Percentiles rank a stretch among this genome's conserved stretches.
Evolutionary conservation across 2,888 invertebrate species (phyloP).

Genomic region (Unio delphinus): DNA sequence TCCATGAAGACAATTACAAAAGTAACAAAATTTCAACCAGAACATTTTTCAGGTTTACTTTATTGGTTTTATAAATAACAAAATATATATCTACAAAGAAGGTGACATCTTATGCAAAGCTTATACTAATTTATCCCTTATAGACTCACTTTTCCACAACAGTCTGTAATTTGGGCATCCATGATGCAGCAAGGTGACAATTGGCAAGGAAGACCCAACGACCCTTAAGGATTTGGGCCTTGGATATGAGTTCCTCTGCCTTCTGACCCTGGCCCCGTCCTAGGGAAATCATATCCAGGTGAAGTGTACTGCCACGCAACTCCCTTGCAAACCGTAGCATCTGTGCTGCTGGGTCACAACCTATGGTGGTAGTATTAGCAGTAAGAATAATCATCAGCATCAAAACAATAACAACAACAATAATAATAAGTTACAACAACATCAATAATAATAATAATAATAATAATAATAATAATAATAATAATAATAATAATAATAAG

Average conservation of each 20-base stretch:
- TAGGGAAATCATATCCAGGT: slow-evolving; percentile 71
- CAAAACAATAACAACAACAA: too few species aligned
- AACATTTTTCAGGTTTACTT: too few species aligned
- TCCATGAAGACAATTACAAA: too few species aligned
- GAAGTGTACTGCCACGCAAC: slow-evolving; percentile 65
- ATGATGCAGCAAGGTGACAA: slow-evolving; percentile 70
- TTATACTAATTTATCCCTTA: not conserved
- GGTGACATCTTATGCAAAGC: too few species aligned
- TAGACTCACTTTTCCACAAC: slow-evolving; percentile 67
- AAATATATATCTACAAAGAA: too few species aligned
- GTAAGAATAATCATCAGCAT: not conserved
- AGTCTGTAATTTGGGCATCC: slow-evolving; percentile 69
- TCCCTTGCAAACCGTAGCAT: slow-evolving; percentile 69
- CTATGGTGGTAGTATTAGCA: slow-evolving; percentile 34
- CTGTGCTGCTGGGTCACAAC: slow-evolving; percentile 68
- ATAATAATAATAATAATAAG: too few species aligned
- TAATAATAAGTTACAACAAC: too few species aligned
- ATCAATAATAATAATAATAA: too few species aligned
- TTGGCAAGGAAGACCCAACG: slow-evolving; percentile 72
- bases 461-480: too few species aligned
- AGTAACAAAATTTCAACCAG: too few species aligned
- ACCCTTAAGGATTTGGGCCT: slow-evolving; percentile 71
- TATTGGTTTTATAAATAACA: too few species aligned
- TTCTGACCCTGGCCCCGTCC: slow-evolving; percentile 71
- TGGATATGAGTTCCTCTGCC: slow-evolving; percentile 71